phyloP scores from a whole-genome alignment of 2,888 invertebrate genomes.

The Cantharis rufa region DNA sequence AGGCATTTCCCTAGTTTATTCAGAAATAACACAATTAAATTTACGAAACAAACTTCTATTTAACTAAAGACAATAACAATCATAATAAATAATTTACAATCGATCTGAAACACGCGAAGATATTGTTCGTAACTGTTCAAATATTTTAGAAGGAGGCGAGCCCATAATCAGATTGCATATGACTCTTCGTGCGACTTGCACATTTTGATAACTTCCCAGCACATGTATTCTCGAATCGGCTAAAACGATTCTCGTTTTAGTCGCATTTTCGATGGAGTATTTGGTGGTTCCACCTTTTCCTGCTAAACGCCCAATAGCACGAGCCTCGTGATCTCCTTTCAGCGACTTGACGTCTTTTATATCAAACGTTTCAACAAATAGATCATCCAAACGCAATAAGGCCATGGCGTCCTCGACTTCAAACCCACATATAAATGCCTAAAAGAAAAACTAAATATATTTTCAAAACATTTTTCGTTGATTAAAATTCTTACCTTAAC shows the following conservation, averaged over 20 bases:
- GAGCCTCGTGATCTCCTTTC: conserved; percentile 91
- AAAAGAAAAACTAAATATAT: conserved; percentile 26
- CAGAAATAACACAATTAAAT: background rate
- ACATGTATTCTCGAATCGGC: conserved; percentile 97
- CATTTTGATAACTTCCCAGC: conserved; percentile 96
- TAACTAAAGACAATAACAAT: background rate
- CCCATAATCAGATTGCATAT: conserved; percentile 96
- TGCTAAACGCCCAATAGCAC: conserved; percentile 96
- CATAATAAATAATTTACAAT: conserved; percentile 61
- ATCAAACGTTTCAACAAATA: conserved; percentile 97
- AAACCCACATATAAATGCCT: conserved; percentile 93
- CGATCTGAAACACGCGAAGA: conserved; percentile 83
- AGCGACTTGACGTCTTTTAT: conserved; percentile 94
- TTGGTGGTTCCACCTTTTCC: conserved; percentile 97
- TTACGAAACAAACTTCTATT: background rate
- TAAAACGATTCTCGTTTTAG: conserved; percentile 95
- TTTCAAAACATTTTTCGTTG: background rate
- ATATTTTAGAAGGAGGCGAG: conserved; percentile 96
- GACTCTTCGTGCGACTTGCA: conserved; percentile 90
- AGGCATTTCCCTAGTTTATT: background rate
- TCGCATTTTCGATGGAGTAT: conserved; percentile 98
- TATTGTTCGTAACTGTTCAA: conserved; percentile 88
- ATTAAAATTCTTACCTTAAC: conserved; percentile 64
- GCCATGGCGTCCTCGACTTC: conserved; percentile 97
- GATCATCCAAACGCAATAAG: conserved; percentile 89